These are phyloP conservation scores for Portevinia maculata DNA, from an alignment of 2,888 invertebrate genomes.

Conservation along the genomic window DNA sequence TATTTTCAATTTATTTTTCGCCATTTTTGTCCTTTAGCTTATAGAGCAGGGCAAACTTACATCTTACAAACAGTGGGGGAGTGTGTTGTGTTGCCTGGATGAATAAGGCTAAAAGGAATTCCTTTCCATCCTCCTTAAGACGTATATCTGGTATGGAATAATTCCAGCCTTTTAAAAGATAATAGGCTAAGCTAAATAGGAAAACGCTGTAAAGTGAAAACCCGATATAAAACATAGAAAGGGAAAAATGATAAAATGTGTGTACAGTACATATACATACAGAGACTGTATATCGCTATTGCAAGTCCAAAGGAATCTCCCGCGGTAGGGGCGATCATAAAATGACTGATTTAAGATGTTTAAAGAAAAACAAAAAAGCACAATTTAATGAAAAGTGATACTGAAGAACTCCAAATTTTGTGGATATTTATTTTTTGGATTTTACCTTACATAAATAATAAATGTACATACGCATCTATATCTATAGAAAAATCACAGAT, in stretches of 20 bases:
- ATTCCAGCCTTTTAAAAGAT: slow-evolving; percentile 73
- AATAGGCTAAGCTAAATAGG: slow-evolving; percentile 74
- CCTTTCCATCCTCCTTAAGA: slow-evolving; percentile 51
- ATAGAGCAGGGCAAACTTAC: slow-evolving; percentile 35
- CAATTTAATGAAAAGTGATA: slow-evolving; percentile 12
- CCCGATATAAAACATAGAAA: slow-evolving; percentile 58
- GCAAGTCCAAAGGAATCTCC: slow-evolving; percentile 40
- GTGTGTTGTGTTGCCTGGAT: slow-evolving; percentile 57
- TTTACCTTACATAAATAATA: no score
- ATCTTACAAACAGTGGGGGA: slow-evolving; percentile 31
- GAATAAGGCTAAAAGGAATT: slow-evolving; percentile 55
- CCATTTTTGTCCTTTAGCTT: slow-evolving; percentile 72
- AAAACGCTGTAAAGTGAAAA: slow-evolving; percentile 72
- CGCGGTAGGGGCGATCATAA: slow-evolving; percentile 9
- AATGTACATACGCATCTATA: no score
- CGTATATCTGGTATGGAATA: slow-evolving; percentile 52
- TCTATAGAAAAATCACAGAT: no score
- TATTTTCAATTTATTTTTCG: slow-evolving; percentile 68
- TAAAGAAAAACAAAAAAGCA: slow-evolving; percentile 4
- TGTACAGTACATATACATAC: slow-evolving; percentile 1
- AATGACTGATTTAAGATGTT: slow-evolving; percentile 48
- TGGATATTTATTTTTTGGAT: no score
- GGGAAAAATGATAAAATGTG: slow-evolving; percentile 25
- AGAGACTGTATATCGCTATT: slow-evolving; percentile 35
- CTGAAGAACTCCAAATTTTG: no score